Percentiles rank a stretch among this genome's conserved stretches.
Evolutionary conservation across 2,113 vertebrate genomes (phyloP).

Genomic region (Rhizomys pruinosus): DNA sequence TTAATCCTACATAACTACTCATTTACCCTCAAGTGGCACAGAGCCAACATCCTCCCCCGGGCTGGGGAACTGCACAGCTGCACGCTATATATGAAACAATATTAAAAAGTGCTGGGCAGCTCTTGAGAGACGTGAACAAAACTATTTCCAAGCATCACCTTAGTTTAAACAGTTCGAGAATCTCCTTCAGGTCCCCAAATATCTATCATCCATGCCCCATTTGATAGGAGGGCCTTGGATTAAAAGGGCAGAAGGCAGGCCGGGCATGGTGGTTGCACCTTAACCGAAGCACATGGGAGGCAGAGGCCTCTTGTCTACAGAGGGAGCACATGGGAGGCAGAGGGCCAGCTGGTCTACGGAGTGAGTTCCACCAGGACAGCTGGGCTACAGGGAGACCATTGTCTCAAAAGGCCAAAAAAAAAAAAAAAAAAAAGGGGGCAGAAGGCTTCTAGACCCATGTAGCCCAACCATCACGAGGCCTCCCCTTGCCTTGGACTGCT

Average conservation of each 20-base stretch:
- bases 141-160: slow-evolving; percentile 43
- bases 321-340: too few species aligned
- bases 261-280: too few species aligned
- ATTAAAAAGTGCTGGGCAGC: not conserved
- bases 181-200: slow-evolving; percentile 13
- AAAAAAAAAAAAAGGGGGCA: too few species aligned
- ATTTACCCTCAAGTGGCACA: not conserved
- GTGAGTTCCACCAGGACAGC: too few species aligned
- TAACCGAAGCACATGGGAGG: too few species aligned
- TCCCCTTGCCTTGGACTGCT: not conserved
- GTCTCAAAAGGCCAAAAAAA: too few species aligned
- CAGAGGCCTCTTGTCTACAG: too few species aligned
- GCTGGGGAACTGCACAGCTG: not conserved
- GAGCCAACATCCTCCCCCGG: not conserved
- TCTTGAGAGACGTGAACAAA: slow-evolving; percentile 34
- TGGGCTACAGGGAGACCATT: too few species aligned
- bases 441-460: not conserved
- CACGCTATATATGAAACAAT: not conserved
- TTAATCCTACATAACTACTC: not conserved
- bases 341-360: too few species aligned
- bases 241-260: not conserved
- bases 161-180: slow-evolving; percentile 57
- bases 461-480: not conserved
- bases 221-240: not conserved
- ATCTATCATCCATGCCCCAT: not conserved